Evolutionary conservation across 1,140 invertebrate genomes (phyloP).

Genomic region (Micrasema longulum): DNA sequence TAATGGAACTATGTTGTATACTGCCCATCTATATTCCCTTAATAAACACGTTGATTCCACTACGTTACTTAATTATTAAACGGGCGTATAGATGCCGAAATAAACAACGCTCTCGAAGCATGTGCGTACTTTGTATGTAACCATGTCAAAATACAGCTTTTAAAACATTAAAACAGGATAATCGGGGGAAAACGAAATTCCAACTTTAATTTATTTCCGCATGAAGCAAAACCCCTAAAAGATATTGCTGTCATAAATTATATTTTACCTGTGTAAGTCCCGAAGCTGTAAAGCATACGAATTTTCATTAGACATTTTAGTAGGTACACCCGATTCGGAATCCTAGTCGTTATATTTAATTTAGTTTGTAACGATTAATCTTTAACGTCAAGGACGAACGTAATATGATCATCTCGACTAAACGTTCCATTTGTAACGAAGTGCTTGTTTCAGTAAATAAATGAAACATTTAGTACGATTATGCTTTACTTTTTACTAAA

Average conservation of each 20-base stretch:
- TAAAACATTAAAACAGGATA: slow-evolving; percentile 34
- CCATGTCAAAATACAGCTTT: slow-evolving; percentile 8
- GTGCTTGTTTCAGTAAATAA: too few species aligned
- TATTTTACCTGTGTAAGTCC: slow-evolving; percentile 13
- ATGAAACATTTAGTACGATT: too few species aligned
- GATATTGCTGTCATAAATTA: slow-evolving; percentile 39
- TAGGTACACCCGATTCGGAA: slow-evolving; percentile 23
- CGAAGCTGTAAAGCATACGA: slow-evolving; percentile 20
- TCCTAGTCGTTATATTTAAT: slow-evolving; percentile 24
- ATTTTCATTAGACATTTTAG: slow-evolving; percentile 21
- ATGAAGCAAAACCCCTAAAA: slow-evolving; percentile 22
- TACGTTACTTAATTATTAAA: slow-evolving; percentile 23
- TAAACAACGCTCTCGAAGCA: too few species aligned
- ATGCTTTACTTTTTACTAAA: too few species aligned
- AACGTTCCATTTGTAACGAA: too few species aligned
- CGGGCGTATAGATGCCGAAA: background rate
- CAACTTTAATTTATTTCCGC: slow-evolving; percentile 36
- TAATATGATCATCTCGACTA: too few species aligned
- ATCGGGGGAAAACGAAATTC: slow-evolving; percentile 26
- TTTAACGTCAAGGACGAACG: background rate
- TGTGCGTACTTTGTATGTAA: background rate
- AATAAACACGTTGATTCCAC: slow-evolving; percentile 27
- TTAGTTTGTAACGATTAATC: slow-evolving; percentile 12
- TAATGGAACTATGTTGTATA: slow-evolving; percentile 29
- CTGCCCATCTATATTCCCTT: slow-evolving; percentile 24